Evolutionary conservation across 2,113 vertebrate genomes (phyloP).

Genomic region (Danio rerio): GRCz12tu NC_133184.1:12044001-12044500

Average conservation of each 20-base stretch:
- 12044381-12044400: constrained; percentile 38
- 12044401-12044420: constrained; percentile 48
- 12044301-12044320: constrained; percentile 54
- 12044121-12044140: constrained; percentile 50
- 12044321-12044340: constrained; percentile 56
- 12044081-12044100: constrained; percentile 36
- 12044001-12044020: constrained; percentile 51
- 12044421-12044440: constrained; percentile 49
- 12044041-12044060: constrained; percentile 31
- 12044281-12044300: constrained; percentile 38
- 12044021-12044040: constrained; percentile 42
- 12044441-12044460: constrained; percentile 27
- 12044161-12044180: constrained; percentile 63
- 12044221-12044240: constrained; percentile 47
- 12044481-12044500: constrained; percentile 42
- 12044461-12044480: constrained; percentile 42
- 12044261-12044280: constrained; percentile 50
- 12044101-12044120: constrained; percentile 36
- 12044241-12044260: constrained; percentile 52
- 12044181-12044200: constrained; percentile 59
- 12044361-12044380: constrained; percentile 44
- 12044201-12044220: constrained; percentile 61
- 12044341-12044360: constrained; percentile 54
- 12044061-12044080: constrained; percentile 47
- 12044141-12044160: constrained; percentile 61